Conservation (phyloP, 1,140 invertebrate species). For the Lasaia peninsularis region DNA sequence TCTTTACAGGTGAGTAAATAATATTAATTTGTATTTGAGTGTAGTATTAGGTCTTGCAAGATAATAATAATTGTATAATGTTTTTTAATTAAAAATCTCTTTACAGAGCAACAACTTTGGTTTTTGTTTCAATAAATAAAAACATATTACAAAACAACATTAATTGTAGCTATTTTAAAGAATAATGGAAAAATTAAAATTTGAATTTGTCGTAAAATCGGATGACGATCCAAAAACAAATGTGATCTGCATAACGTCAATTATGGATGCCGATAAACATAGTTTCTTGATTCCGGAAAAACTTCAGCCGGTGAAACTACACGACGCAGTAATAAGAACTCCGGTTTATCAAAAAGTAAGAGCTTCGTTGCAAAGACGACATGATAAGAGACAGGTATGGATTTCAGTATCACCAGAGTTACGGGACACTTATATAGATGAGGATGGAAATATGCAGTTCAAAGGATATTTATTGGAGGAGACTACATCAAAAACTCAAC, state of each 20-base stretch:
- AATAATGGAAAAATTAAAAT: constrained; percentile 28
- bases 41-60: no score
- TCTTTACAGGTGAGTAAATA: no score
- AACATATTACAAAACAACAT: constrained; percentile 35
- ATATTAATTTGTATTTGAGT: no score
- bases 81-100: no score
- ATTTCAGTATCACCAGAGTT: constrained; percentile 33
- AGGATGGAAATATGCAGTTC: constrained; percentile 42
- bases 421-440: constrained; percentile 26
- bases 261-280: constrained; percentile 28
- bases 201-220: constrained; percentile 42
- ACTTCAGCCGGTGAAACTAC: constrained; percentile 27
- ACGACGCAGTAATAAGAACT: constrained; percentile 28
- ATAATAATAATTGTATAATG: no score
- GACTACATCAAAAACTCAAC: constrained; percentile 19
- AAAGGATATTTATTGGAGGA: constrained; percentile 36
- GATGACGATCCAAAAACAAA: constrained; percentile 46
- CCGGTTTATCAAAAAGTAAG: constrained; percentile 42
- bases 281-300: constrained; percentile 30
- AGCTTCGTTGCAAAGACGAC: constrained; percentile 44
- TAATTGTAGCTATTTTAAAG: constrained; percentile 15
- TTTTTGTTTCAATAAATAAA: not conserved
- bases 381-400: constrained; percentile 51
- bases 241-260: constrained; percentile 48
- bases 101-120: no score